phyloP scores from a whole-genome alignment of 1,140 invertebrate species.

The Temnothorax longispinosus region DNA sequence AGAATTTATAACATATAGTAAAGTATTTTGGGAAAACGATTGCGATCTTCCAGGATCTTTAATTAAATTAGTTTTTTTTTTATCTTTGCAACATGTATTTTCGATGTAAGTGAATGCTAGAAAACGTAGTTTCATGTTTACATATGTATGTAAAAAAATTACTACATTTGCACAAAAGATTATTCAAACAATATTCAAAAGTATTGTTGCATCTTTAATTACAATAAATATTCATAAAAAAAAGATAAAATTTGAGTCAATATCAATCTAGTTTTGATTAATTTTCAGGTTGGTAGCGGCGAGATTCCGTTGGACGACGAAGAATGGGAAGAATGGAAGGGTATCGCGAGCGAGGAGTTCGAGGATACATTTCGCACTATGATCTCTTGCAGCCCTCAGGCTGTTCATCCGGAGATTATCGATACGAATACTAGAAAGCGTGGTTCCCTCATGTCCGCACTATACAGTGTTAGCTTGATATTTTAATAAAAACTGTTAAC shows the following conservation, averaged over 20 bases:
- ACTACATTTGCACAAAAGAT: neutral
- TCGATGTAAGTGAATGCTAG: neutral
- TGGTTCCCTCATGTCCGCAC: constrained; percentile 87
- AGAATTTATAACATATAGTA: neutral
- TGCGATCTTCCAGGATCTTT: neutral
- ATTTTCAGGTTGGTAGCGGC: constrained; percentile 90
- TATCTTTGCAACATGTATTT: neutral
- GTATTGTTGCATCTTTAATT: neutral
- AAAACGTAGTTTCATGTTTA: neutral
- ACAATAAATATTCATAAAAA: neutral
- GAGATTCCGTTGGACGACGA: constrained; percentile 93
- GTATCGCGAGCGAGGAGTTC: constrained; percentile 72
- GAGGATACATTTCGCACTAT: constrained; percentile 76
- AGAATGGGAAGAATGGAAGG: constrained; percentile 90
- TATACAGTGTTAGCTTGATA: constrained; percentile 87
- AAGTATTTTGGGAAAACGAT: neutral
- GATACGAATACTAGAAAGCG: constrained; percentile 76
- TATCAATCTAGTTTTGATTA: neutral
- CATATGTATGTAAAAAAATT: neutral
- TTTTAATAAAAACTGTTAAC: neutral
- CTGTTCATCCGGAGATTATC: constrained; percentile 74
- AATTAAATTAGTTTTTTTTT: neutral
- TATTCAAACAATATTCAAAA: neutral
- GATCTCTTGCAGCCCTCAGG: constrained; percentile 76
- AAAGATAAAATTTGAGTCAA: neutral